Percentiles rank a stretch among this genome's conserved stretches.
These are phyloP conservation scores for Brachyopa scutellaris DNA, from an alignment of 2,888 invertebrate genomes.

Conservation along the genomic window DNA sequence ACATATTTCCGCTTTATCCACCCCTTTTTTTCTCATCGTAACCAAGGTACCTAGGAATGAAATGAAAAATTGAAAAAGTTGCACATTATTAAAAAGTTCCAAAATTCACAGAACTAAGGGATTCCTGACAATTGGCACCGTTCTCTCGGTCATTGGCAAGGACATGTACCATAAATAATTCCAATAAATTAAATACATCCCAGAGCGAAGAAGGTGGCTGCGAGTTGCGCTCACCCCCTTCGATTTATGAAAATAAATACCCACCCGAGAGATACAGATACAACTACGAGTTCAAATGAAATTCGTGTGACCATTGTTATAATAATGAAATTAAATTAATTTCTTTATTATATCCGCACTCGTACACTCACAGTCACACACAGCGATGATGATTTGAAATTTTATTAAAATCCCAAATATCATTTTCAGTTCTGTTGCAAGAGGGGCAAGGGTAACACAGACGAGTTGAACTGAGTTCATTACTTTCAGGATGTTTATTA, in stretches of 20 bases:
- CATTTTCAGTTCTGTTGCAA: slow-evolving; percentile 1
- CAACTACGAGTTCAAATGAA: slow-evolving; percentile 25
- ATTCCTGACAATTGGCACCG: slow-evolving; percentile 54
- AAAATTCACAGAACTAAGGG: slow-evolving; percentile 46
- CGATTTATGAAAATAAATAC: slow-evolving; percentile 7
- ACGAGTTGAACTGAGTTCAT: slow-evolving; percentile 50
- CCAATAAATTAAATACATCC: slow-evolving; percentile 82
- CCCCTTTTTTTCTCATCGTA: slow-evolving; percentile 57
- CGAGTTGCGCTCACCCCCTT: slow-evolving; percentile 51
- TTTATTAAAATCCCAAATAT: slow-evolving; percentile 66
- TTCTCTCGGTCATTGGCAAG: slow-evolving; percentile 57
- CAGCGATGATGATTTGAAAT: slow-evolving; percentile 45
- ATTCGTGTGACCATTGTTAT: slow-evolving; percentile 73
- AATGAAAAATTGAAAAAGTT: slow-evolving; percentile 67
- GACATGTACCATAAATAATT: slow-evolving; percentile 80
- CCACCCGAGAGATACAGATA: slow-evolving; percentile 42
- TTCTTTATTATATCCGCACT: slow-evolving; percentile 62
- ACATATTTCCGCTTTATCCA: slow-evolving; percentile 79
- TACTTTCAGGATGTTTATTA: slow-evolving; percentile 66
- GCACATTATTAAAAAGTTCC: slow-evolving; percentile 62
- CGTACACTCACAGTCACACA: no score
- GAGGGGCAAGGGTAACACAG: slow-evolving; percentile 21
- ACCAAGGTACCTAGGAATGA: not conserved
- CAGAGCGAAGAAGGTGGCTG: slow-evolving; percentile 75
- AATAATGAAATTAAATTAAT: slow-evolving; percentile 76